Percentiles rank a stretch among this genome's conserved stretches.
Evolutionary conservation across 2,113 vertebrate genomes (phyloP).

Genomic region (Muscicapa adusta): DNA sequence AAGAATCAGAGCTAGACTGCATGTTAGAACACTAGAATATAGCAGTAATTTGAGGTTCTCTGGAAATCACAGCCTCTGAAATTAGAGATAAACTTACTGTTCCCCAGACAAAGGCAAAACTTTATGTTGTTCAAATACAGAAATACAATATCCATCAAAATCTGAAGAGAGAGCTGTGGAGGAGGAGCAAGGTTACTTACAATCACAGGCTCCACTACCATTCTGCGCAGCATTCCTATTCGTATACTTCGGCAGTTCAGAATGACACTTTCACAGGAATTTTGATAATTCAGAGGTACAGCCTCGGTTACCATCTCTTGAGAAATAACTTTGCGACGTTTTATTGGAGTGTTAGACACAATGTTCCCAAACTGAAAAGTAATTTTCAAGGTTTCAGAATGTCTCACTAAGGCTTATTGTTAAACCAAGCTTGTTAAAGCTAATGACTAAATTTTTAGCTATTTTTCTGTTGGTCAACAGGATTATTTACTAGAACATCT

Average conservation of each 20-base stretch:
- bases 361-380: slow-evolving; percentile 84
- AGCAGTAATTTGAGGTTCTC: not conserved
- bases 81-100: not conserved
- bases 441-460: not conserved
- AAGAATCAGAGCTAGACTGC: not conserved
- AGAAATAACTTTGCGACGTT: slow-evolving; percentile 78
- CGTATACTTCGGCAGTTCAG: slow-evolving; percentile 90
- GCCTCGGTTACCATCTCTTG: slow-evolving; percentile 61
- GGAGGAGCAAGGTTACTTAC: slow-evolving; percentile 73
- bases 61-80: not conserved
- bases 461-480: not conserved
- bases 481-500: not conserved
- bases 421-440: not conserved
- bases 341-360: slow-evolving; percentile 76
- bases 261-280: slow-evolving; percentile 82
- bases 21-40: accelerated
- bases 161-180: not conserved
- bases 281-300: slow-evolving; percentile 45
- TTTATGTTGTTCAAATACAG: not conserved
- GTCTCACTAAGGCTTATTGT: not conserved
- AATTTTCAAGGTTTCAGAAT: slow-evolving; percentile 37
- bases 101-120: not conserved
- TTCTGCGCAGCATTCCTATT: slow-evolving; percentile 86
- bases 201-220: slow-evolving; percentile 88
- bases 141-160: not conserved